phyloP scores from a whole-genome alignment of 2,797 vertebrate species.

The Tauraco hartlaubi region DNA sequence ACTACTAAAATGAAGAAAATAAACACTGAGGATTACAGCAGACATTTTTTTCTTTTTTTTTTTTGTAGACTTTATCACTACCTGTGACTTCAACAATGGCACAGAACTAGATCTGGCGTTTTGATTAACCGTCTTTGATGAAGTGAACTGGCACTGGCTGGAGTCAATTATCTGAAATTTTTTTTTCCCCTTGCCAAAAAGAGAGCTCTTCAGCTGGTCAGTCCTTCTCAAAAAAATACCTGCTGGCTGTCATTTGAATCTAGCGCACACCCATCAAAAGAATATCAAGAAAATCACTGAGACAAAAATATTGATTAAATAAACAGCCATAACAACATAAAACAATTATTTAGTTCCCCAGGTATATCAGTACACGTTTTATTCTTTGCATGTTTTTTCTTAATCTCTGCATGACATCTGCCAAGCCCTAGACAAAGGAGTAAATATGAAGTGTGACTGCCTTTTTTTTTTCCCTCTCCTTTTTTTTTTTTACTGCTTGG shows the following conservation, averaged over 20 bases:
- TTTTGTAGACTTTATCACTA: not conserved
- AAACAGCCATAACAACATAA: not conserved
- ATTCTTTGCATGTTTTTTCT: not conserved
- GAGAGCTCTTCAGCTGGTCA: not conserved
- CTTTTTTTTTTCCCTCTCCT: too few relatives aligned
- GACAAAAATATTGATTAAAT: conserved; percentile 24
- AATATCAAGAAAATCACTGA: not conserved
- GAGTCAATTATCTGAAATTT: not conserved
- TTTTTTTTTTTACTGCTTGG: not conserved
- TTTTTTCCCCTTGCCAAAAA: not conserved
- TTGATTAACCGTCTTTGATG: not conserved
- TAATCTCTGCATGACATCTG: not conserved
- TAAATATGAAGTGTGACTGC: not conserved
- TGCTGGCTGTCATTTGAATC: not conserved
- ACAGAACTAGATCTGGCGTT: not conserved
- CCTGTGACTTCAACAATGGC: not conserved
- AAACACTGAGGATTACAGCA: not conserved
- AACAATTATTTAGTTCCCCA: not conserved
- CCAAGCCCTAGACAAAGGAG: not conserved
- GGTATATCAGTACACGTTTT: not conserved
- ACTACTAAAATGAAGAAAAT: not conserved
- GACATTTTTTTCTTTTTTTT: not conserved
- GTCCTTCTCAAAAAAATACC: not conserved
- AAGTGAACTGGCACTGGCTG: not conserved
- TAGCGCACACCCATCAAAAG: not conserved